These are phyloP conservation scores for Pogona vitticeps DNA, from an alignment of 2,113 vertebrate genomes.

Conservation along the genomic window DNA sequence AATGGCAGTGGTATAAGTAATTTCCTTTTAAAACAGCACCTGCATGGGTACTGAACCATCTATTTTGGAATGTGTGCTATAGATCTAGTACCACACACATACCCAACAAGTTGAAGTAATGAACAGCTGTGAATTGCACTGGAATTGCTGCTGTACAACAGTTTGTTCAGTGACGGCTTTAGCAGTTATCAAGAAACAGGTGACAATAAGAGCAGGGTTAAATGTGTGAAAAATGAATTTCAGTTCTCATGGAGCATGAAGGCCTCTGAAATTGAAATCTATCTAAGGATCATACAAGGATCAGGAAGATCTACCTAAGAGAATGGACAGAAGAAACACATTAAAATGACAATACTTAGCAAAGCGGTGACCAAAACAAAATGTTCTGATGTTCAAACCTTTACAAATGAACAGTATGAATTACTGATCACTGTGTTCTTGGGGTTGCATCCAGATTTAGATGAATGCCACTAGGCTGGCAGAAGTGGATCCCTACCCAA, in stretches of 20 bases:
- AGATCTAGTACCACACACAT: background rate
- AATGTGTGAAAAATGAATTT: background rate
- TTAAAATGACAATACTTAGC: background rate
- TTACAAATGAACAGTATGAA: background rate
- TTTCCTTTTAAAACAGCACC: background rate
- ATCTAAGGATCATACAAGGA: background rate
- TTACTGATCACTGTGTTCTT: constrained; percentile 38
- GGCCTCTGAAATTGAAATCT: background rate
- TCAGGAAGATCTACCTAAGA: background rate
- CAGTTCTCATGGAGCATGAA: accelerated
- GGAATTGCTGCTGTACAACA: background rate
- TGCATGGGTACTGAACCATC: background rate
- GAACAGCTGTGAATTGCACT: background rate
- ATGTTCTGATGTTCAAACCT: constrained; percentile 22
- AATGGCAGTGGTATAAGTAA: background rate
- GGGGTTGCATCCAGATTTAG: background rate
- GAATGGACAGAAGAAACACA: background rate
- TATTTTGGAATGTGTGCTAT: background rate
- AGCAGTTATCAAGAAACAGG: background rate
- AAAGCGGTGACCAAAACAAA: constrained; percentile 34
- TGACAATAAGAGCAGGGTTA: background rate
- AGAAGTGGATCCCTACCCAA: background rate
- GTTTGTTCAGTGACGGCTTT: background rate
- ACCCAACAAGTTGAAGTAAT: background rate
- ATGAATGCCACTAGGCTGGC: background rate